A percentile compares a stretch with the other conserved stretches of the same genome.
Conservation (phyloP, 2,797 vertebrate species). For the Mus caroli region DNA sequence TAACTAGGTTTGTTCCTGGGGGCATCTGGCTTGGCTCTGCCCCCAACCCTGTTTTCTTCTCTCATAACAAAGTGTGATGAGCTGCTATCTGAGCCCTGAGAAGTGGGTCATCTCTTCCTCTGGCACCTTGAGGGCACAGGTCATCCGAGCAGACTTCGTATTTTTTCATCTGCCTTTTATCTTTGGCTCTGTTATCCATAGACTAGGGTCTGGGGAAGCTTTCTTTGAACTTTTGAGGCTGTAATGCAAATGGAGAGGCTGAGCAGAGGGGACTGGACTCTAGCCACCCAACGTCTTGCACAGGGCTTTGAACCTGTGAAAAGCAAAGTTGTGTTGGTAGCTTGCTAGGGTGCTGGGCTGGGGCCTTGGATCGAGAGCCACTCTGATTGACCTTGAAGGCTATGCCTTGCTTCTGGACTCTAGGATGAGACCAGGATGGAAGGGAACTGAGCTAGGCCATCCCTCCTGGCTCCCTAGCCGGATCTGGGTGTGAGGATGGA, state of each 20-base stretch:
- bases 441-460: not conserved
- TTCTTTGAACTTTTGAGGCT: not conserved
- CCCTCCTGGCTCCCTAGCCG: not conserved
- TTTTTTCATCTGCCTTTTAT: not conserved
- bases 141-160: not conserved
- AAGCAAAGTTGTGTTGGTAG: not conserved
- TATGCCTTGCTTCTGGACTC: not conserved
- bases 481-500: constrained; percentile 32
- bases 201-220: not conserved
- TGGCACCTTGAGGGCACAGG: not conserved
- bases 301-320: constrained; percentile 1
- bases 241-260: not conserved
- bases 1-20: not conserved
- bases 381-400: not conserved
- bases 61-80: not conserved
- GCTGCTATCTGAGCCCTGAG: not conserved
- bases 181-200: not conserved
- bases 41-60: not conserved
- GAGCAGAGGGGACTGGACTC: not conserved
- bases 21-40: not conserved
- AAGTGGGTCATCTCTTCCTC: not conserved
- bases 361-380: not conserved
- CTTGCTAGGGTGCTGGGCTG: not conserved
- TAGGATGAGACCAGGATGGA: not conserved
- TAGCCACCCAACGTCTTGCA: not conserved